A percentile compares a stretch with the other conserved stretches of the same genome.
These are phyloP conservation scores for Eutolmus rufibarbis DNA, from an alignment of 2,888 invertebrate species.

Conservation along the genomic window DNA sequence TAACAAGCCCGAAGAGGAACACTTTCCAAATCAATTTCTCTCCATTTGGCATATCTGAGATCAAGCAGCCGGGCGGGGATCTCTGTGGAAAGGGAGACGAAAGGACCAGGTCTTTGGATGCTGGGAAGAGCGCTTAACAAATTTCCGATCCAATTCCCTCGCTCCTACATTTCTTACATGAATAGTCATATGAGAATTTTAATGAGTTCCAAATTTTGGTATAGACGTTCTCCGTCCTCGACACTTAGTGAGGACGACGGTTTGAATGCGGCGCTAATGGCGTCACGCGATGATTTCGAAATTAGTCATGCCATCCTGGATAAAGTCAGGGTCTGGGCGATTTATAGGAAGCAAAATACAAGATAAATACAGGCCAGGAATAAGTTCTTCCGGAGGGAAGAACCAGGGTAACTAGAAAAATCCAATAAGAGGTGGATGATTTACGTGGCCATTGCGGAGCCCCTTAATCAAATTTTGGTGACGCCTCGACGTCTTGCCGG, in stretches of 20 bases:
- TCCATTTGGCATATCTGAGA: background rate
- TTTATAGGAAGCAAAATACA: background rate
- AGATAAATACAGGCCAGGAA: background rate
- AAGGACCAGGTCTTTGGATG: background rate
- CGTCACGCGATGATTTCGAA: background rate
- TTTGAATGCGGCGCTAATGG: background rate
- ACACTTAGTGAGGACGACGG: background rate
- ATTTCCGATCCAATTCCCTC: background rate
- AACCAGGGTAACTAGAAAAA: background rate
- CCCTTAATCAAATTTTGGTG: conserved; percentile 19
- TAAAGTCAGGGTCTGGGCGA: background rate
- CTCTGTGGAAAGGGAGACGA: background rate
- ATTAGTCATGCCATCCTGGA: background rate
- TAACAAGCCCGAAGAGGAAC: background rate
- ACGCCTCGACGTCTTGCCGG: background rate
- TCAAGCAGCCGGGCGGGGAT: background rate
- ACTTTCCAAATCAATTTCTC: background rate
- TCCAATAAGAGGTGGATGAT: background rate
- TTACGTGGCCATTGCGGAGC: background rate
- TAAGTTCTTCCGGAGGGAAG: background rate
- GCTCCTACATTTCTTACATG: background rate
- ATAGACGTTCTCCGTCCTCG: background rate
- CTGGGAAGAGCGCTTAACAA: background rate
- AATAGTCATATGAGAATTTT: background rate
- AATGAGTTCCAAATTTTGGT: background rate